A percentile compares a stretch with the other conserved stretches of the same genome.
phyloP scores from a whole-genome alignment of 1,140 invertebrate species.

The Kradibia gibbosae region DNA sequence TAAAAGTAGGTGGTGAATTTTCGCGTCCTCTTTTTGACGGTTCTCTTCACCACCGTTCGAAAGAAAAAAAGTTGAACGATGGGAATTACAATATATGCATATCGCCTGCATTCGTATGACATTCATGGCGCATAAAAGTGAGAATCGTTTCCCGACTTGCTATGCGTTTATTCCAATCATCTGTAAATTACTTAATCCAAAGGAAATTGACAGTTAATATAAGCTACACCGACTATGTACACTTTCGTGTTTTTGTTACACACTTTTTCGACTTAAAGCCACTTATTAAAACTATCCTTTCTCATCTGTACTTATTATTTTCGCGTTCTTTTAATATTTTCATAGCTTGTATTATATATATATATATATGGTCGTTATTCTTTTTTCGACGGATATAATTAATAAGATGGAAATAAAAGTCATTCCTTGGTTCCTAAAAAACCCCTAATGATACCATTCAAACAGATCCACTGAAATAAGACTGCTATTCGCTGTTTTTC shows the following conservation, averaged over 20 bases:
- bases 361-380: no score
- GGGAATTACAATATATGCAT: not conserved
- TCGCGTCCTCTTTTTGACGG: not conserved
- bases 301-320: no score
- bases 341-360: no score
- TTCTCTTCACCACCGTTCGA: not conserved
- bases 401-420: no score
- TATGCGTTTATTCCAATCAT: not conserved
- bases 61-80: not conserved
- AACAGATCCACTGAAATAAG: no score
- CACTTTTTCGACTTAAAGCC: not conserved
- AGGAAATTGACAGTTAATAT: not conserved
- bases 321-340: no score
- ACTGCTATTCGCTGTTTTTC: no score
- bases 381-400: no score
- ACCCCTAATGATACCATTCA: no score
- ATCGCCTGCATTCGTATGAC: not conserved
- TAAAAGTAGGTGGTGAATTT: not conserved
- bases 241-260: not conserved
- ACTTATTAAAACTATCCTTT: no score
- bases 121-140: not conserved
- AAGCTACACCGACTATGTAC: not conserved
- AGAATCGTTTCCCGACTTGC: not conserved
- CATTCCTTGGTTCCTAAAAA: no score
- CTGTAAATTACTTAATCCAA: not conserved